Conservation (phyloP, 2,797 vertebrate species). For the Florisuga fusca region DNA sequence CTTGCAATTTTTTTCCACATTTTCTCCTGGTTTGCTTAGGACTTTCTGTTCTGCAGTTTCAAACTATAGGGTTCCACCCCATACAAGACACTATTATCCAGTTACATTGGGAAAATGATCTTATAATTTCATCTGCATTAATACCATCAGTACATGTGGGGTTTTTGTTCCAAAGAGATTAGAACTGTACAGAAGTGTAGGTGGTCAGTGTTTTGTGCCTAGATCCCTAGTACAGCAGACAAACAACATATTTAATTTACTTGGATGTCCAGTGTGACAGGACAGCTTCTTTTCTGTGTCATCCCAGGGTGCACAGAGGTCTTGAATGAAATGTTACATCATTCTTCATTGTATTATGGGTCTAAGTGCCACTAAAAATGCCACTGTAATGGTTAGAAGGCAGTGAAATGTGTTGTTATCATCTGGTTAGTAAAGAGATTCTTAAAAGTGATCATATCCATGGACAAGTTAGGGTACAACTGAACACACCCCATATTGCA, state of each 20-base stretch:
- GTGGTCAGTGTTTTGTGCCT: background rate
- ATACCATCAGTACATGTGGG: background rate
- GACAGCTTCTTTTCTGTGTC: background rate
- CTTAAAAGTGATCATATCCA: background rate
- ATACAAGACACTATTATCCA: background rate
- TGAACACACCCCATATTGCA: background rate
- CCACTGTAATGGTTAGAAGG: background rate
- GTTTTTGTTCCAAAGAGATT: background rate
- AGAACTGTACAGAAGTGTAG: background rate
- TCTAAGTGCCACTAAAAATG: background rate
- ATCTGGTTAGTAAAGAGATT: background rate
- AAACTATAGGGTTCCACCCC: background rate
- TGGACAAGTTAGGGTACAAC: background rate
- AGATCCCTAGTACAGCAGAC: background rate
- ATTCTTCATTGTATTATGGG: background rate
- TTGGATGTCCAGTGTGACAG: background rate
- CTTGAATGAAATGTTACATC: background rate
- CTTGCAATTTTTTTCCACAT: background rate
- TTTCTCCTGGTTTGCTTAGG: background rate
- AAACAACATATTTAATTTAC: background rate
- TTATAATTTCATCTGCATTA: background rate
- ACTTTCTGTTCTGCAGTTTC: background rate
- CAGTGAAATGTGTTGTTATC: background rate
- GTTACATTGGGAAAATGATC: background rate
- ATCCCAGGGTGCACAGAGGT: background rate